phyloP scores from a whole-genome alignment of 2,797 vertebrate species.

The Helarctos malayanus region DNA sequence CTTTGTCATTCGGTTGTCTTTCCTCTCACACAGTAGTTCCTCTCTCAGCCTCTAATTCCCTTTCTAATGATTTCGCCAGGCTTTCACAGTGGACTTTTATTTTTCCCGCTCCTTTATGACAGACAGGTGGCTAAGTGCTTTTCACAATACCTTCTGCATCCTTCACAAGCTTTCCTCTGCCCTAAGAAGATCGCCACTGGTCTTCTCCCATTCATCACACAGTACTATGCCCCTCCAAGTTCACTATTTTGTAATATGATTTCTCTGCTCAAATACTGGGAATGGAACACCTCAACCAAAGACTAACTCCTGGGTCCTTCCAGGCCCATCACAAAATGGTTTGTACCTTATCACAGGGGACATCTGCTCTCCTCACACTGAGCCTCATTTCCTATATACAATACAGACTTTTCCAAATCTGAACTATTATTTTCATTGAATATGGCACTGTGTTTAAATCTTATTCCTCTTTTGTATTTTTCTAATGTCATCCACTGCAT shows the following conservation, averaged over 20 bases:
- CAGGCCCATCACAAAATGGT: not conserved
- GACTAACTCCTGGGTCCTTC: not conserved
- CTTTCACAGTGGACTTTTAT: not conserved
- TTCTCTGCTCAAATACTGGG: not conserved
- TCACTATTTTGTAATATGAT: not conserved
- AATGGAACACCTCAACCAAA: not conserved
- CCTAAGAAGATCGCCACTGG: not conserved
- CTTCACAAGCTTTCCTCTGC: not conserved
- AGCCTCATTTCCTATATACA: not conserved
- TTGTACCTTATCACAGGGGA: fast-evolving
- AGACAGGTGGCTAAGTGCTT: not conserved
- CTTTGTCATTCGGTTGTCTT: not conserved
- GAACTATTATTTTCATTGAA: not conserved
- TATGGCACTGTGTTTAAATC: not conserved
- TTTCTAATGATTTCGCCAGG: not conserved
- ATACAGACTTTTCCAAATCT: not conserved
- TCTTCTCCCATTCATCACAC: not conserved
- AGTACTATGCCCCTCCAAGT: not conserved
- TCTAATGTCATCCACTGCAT: not conserved
- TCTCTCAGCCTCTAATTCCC: not conserved
- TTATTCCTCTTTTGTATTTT: not conserved
- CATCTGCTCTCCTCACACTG: not conserved
- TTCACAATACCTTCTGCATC: not conserved
- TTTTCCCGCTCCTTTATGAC: not conserved
- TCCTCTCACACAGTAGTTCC: not conserved